Percentiles rank a stretch among this genome's conserved stretches.
These are phyloP conservation scores for Planiliza haematocheilus DNA, from an alignment of 2,113 vertebrate species.

Conservation along the genomic window DNA sequence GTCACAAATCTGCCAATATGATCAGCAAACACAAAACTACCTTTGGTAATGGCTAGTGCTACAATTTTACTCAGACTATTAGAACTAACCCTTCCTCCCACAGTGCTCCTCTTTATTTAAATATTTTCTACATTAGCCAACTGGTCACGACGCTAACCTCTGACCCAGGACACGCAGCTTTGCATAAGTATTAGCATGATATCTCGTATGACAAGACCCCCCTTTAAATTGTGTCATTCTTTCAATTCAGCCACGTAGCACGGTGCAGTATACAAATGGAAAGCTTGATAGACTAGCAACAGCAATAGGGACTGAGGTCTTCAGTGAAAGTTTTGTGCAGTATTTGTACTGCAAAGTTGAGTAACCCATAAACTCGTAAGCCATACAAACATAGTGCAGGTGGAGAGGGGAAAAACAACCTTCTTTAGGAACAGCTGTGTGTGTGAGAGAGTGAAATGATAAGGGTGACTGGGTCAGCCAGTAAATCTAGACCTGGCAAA, in stretches of 20 bases:
- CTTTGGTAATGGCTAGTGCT: too few relatives aligned
- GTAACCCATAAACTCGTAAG: neutral
- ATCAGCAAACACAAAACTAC: too few relatives aligned
- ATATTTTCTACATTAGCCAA: neutral
- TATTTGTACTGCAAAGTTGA: neutral
- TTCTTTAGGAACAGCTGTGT: neutral
- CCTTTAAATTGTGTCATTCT: too few relatives aligned
- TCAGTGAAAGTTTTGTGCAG: neutral
- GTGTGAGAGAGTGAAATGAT: conserved; percentile 16
- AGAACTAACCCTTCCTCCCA: neutral
- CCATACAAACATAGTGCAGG: neutral
- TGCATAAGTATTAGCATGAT: neutral
- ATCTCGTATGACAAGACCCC: neutral
- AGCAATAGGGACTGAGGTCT: neutral
- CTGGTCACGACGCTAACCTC: neutral
- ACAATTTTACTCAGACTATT: too few relatives aligned
- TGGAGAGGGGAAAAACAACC: neutral
- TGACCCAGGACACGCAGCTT: neutral
- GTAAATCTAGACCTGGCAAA: conserved; percentile 23
- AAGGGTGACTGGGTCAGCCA: conserved; percentile 26
- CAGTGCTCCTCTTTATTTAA: neutral
- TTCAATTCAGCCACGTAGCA: too few relatives aligned
- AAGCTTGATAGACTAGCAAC: too few relatives aligned
- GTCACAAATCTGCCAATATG: too few relatives aligned
- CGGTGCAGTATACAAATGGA: neutral